Evolutionary conservation across 2,888 invertebrate species (phyloP).

Genomic region (Orthonevra nobilis): DNA sequence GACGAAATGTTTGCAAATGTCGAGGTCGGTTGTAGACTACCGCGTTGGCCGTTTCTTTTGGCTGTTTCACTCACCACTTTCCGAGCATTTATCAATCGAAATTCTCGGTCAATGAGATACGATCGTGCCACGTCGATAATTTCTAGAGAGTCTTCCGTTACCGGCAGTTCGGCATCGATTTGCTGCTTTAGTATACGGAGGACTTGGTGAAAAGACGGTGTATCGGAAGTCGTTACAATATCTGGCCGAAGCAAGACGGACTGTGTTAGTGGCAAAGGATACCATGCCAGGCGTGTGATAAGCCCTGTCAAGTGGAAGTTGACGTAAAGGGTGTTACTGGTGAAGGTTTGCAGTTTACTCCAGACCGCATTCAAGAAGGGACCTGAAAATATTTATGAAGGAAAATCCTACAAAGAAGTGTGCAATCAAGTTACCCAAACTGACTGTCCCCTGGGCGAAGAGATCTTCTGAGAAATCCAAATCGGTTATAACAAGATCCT

Average conservation of each 20-base stretch:
- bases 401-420: not conserved
- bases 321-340: conserved; percentile 90
- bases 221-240: conserved; percentile 92
- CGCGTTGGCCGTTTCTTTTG: conserved; percentile 71
- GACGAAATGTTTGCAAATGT: conserved; percentile 78
- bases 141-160: conserved; percentile 81
- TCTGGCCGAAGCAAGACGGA: conserved; percentile 93
- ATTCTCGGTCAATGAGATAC: conserved; percentile 89
- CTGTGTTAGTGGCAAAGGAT: conserved; percentile 93
- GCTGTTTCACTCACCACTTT: conserved; percentile 75
- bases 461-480: conserved; percentile 80
- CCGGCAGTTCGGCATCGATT: conserved; percentile 88
- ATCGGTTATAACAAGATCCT: conserved; percentile 77
- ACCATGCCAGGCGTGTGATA: conserved; percentile 91
- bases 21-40: conserved; percentile 73
- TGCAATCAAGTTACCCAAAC: conserved; percentile 75
- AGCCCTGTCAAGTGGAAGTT: conserved; percentile 94
- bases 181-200: conserved; percentile 90
- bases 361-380: conserved; percentile 91
- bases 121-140: conserved; percentile 89
- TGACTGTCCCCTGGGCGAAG: conserved; percentile 80
- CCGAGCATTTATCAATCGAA: conserved; percentile 86
- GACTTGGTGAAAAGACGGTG: conserved; percentile 95
- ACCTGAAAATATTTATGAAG: conserved; percentile 80
- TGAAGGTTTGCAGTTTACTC: conserved; percentile 90